Evolutionary conservation across 2,888 invertebrate genomes (phyloP), one percentile per base, ranked within the genome.

Genomic region (Drosophila rellima): DNA sequence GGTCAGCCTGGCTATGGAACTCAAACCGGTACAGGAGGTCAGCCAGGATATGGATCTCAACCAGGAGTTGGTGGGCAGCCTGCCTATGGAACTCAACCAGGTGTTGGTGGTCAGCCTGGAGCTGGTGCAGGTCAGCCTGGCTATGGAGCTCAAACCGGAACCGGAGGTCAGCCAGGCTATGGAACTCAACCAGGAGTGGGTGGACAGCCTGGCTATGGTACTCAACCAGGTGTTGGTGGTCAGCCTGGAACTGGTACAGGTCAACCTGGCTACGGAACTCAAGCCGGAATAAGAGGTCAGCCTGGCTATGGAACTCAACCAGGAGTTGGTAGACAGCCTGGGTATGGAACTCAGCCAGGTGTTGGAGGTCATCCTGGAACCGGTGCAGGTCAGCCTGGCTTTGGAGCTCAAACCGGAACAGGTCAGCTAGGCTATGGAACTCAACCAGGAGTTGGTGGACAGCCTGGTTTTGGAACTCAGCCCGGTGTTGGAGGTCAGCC

Each of bases 371-470:
- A 40, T 2, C 8, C 42, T 2, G 73, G 73, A 17, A 2, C 10
- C 7, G 54, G 52, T 4, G 55, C 26, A n/a, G 69, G 62, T 2
- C 70, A 63, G 15, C 17, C 66, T 0, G 73, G 71, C 2, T 47
- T 33, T 0, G 63, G 54, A 17, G 10, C 10, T 18, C 54, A 45
- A 23, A 52, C 74, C 2, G 44, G 15, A 11, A 44, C 26, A 50
- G 70, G 79, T 13, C 67, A 63, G 1, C 13, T 45, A 17, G 70
- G 64, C 2, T 54, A 59, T 8, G 70, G 72, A 18, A 45, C 20
- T n/a, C 55, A 70, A 2, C 44, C 51, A 10, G 55, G 67, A 7
- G 18, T 23, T 15, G 39, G 74, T 48, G 26, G 59, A 29, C 67
- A 62, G 1, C 37, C 54, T 0, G 61, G 47, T 31, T 39, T 31